Base-by-base conservation (phyloP, 1,140 invertebrate genomes). In the Drosophila nikananu region DNA sequence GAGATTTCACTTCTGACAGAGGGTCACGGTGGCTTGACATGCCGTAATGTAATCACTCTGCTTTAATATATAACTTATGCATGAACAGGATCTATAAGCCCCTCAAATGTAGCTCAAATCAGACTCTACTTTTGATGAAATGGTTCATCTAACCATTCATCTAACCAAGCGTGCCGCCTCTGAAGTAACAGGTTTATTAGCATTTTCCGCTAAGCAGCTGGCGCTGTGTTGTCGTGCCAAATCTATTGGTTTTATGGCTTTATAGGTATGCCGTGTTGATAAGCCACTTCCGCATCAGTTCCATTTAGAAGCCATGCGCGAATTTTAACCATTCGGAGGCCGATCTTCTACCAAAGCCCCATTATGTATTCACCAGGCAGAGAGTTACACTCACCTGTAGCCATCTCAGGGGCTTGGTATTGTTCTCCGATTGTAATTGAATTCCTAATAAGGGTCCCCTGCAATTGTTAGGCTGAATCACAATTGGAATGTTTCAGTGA, bases 181-280 rank as follows among this genome's bases (percentile, higher is more conserved):
- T 30, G 5, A 58, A 48, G 21, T 17, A 79, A 79, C 77, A 13
- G 61, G 77, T 73, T 79, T 79, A 61, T 71, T 73, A 79, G 60
- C 76, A 79, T 79, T 72, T 79, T 54, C 42, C 35, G 23, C 9
- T n/a, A 19, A 37, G 23, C 51, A 77, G 30, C 41, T 60, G 63
- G n/a, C 37, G 7, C 17, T 51, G 5, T 19, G 49, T 35, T 54
- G 30, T 10, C 21, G 55, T 41, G 62, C 55, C 55, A 39, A 41
- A 60, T n/a, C 35, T 60, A 75, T 61, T n/a, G 41, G 42, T 55
- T 46, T 46, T 60, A 75, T 61, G 17, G 41, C 42, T 60, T 46
- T 49, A 65, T 49, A 55, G 32, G 42, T 25, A 44, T 57, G 49
- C 17, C 7, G 19, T 25, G 54, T 10, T 51, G 21, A 58, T 57